Evolutionary conservation across 2,888 invertebrate genomes (phyloP).

Genomic region (Cybosia mesomella): DNA sequence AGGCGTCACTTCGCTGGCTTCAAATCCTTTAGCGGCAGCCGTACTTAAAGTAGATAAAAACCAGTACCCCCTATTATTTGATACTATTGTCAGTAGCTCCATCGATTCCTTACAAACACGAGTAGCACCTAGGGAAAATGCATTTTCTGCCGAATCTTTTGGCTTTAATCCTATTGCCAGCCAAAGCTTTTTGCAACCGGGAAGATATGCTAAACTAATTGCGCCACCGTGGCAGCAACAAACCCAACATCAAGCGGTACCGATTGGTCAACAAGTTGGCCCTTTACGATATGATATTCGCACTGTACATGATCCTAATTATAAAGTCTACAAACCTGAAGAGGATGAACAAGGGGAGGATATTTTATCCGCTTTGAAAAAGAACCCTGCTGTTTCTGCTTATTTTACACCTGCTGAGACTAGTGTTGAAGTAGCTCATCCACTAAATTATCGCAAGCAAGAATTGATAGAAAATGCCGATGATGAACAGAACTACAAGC

Average conservation of each 20-base stretch:
- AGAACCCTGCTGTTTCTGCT: slow-evolving; percentile 77
- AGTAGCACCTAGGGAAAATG: slow-evolving; percentile 74
- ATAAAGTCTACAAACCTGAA: slow-evolving; percentile 82
- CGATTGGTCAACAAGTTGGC: slow-evolving; percentile 65
- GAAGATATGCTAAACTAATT: slow-evolving; percentile 70
- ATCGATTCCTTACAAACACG: slow-evolving; percentile 79
- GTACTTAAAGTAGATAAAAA: slow-evolving; percentile 80
- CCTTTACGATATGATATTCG: slow-evolving; percentile 80
- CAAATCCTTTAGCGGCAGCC: slow-evolving; percentile 77
- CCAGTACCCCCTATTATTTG: slow-evolving; percentile 80
- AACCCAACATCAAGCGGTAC: slow-evolving; percentile 53
- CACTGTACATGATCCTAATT: slow-evolving; percentile 81
- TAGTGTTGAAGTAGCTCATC: slow-evolving; percentile 79
- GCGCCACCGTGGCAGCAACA: slow-evolving; percentile 64
- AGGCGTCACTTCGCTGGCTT: slow-evolving; percentile 80
- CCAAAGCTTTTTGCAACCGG: slow-evolving; percentile 73
- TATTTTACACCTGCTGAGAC: slow-evolving; percentile 80
- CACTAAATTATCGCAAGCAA: slow-evolving; percentile 77
- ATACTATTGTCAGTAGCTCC: slow-evolving; percentile 83
- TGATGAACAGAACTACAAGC: slow-evolving; percentile 79
- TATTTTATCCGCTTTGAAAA: slow-evolving; percentile 79
- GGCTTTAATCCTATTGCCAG: slow-evolving; percentile 84
- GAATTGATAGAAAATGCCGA: slow-evolving; percentile 72
- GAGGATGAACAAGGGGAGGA: slow-evolving; percentile 76
- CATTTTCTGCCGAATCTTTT: slow-evolving; percentile 79